Percentiles rank a stretch among this genome's conserved stretches.
Conservation (phyloP, 2,797 vertebrate genomes). For the Heliangelus exortis region DNA sequence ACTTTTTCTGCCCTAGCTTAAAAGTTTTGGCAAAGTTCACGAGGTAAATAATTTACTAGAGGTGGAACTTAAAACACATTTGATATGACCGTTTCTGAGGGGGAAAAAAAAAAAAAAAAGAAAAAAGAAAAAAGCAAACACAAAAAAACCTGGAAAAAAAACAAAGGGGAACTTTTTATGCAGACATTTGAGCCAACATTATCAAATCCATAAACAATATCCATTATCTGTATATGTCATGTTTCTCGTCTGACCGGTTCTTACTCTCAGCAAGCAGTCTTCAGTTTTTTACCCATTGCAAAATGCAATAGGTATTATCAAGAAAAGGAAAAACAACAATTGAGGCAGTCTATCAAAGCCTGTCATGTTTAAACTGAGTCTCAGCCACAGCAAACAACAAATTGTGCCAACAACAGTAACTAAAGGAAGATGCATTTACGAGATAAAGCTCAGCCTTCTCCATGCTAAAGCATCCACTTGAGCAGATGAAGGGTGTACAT, state of each 20-base stretch:
- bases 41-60: neutral
- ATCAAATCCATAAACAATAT: conserved; percentile 47
- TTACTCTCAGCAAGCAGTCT: conserved; percentile 28
- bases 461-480: conserved; percentile 15
- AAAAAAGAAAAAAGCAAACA: too few species aligned
- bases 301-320: conserved; percentile 39
- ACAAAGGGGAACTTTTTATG: neutral
- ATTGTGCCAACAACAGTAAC: conserved; percentile 33
- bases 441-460: conserved; percentile 40
- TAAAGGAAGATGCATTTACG: conserved; percentile 48
- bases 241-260: conserved; percentile 26
- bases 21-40: neutral
- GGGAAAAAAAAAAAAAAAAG: too few species aligned
- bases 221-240: neutral
- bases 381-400: conserved; percentile 43
- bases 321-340: conserved; percentile 35
- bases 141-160: neutral
- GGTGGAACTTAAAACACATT: neutral
- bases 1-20: neutral
- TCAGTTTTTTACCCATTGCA: conserved; percentile 56
- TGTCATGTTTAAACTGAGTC: conserved; percentile 58
- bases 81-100: neutral
- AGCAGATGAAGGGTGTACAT: conserved; percentile 25
- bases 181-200: conserved; percentile 28
- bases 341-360: conserved; percentile 57